Evolutionary conservation across 1,140 invertebrate species (phyloP).

Genomic region (Drosophila pachea): DNA sequence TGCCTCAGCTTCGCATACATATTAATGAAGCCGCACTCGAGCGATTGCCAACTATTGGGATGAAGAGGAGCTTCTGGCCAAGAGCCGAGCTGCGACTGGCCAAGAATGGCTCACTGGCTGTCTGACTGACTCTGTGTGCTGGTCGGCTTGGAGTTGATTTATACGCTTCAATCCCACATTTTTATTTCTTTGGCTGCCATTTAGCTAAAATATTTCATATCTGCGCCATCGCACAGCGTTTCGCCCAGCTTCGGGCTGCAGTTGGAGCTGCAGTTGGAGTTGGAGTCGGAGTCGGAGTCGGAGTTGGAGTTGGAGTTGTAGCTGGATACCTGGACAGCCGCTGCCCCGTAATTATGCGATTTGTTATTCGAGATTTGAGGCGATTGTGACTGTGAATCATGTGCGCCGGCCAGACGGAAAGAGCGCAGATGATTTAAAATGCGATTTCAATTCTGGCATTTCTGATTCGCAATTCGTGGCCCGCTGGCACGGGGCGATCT

Average conservation of each 20-base stretch:
- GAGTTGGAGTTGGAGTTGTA: slow-evolving; percentile 5
- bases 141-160: slow-evolving; percentile 59
- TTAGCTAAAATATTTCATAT: slow-evolving; percentile 78
- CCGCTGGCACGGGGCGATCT: slow-evolving; percentile 3
- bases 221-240: slow-evolving; percentile 57
- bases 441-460: slow-evolving; percentile 79
- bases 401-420: slow-evolving; percentile 33
- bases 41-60: slow-evolving; percentile 7
- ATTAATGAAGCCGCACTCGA: slow-evolving; percentile 53
- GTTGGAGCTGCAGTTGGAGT: slow-evolving; percentile 7
- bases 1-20: slow-evolving; percentile 60
- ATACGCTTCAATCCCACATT: slow-evolving; percentile 79
- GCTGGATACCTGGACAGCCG: slow-evolving; percentile 55
- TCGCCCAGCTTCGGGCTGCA: slow-evolving; percentile 48
- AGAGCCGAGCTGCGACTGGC: neutral
- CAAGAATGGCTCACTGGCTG: neutral
- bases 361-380: slow-evolving; percentile 79
- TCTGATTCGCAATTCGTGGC: slow-evolving; percentile 69
- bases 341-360: slow-evolving; percentile 79
- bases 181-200: slow-evolving; percentile 76
- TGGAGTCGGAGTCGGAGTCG: slow-evolving; percentile 25
- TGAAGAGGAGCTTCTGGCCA: slow-evolving; percentile 10
- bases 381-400: slow-evolving; percentile 79
- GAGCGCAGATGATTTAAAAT: slow-evolving; percentile 77
- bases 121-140: slow-evolving; percentile 2